These are phyloP conservation scores for Pipra filicauda DNA, from an alignment of 2,113 vertebrate genomes.

Conservation along the genomic window DNA sequence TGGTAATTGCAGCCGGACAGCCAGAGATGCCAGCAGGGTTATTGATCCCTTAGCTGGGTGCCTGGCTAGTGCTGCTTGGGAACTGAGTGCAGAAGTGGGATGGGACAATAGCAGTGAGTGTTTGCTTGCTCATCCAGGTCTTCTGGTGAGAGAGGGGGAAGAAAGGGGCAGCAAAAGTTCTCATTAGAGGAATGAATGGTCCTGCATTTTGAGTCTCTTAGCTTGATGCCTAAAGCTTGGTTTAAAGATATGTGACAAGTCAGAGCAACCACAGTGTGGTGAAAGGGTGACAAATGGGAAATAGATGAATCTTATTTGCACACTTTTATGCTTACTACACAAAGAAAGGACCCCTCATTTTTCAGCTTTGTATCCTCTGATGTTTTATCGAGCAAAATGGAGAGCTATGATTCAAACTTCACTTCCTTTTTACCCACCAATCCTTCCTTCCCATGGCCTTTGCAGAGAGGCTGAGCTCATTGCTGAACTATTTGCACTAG, in stretches of 20 bases:
- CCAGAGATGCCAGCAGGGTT: neutral
- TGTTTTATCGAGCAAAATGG: neutral
- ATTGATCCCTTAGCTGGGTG: neutral
- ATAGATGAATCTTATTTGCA: neutral
- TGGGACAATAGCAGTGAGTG: neutral
- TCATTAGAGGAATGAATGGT: neutral
- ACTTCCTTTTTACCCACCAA: neutral
- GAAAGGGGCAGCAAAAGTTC: neutral
- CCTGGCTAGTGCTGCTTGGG: neutral
- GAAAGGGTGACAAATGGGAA: neutral
- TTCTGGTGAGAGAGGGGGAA: neutral
- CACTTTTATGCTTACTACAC: neutral
- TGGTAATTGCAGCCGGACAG: neutral
- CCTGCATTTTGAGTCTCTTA: neutral
- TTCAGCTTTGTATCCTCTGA: neutral
- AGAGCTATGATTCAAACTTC: neutral
- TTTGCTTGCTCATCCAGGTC: neutral
- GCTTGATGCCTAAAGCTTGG: neutral
- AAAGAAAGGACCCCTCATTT: neutral
- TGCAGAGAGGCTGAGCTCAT: neutral
- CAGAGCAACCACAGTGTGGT: accelerated
- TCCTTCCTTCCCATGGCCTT: neutral
- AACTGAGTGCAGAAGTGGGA: accelerated
- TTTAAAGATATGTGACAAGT: neutral
- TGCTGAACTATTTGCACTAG: neutral